Evolutionary conservation across 2,888 invertebrate species (phyloP), one percentile per base, ranked within the genome.

Genomic region (Hartigia nigra): DNA sequence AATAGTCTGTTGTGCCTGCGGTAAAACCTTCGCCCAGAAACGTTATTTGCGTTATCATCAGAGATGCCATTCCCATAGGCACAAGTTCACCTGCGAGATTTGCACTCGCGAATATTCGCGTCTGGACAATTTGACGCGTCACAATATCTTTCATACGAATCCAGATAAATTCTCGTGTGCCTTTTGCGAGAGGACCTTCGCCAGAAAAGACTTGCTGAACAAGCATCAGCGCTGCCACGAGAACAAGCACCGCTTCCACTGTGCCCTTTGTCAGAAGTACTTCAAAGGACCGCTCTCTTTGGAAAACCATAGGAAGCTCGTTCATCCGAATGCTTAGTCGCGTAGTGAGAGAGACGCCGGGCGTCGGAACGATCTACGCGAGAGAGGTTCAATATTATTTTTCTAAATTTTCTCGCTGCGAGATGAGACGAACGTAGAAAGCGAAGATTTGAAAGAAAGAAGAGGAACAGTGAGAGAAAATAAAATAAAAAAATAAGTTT

Each of bases 211-310:
- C 78, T 81, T 90, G 69, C 80, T 91, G 76, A 90, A 90, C 77
- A 91, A 91, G 83, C 91, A 91, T 72, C 81, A 87, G 9, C 90
- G 89, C 80, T 87, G 87, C 36, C 91, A 91, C 82, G 89, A 90
- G 70, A 89, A 88, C 77, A 88, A 89, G 81, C 85, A 85, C 78
- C 87, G 88, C 31, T 88, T 85, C 81, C 84, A 87, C 79, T 91
- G 91, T 80, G 82, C 83, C 23, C 77, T 81, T 31, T 91, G 91
- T 77, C 83, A 86, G n/a, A 90, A 88, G 78, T 89, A 88, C 69
- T 90, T 90, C 78, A 90, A 87, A 78, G 89, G 88, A 0, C 86
- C 87, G 32, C 80, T 90, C 31, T 87, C 88, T 12, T 76, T 90
- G 39, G 85, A 86, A 23, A 89, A 87, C 83, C 90, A 90, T 32